Evolutionary conservation across 2,113 vertebrate species (phyloP).

Genomic region (Lynx canadensis): DNA sequence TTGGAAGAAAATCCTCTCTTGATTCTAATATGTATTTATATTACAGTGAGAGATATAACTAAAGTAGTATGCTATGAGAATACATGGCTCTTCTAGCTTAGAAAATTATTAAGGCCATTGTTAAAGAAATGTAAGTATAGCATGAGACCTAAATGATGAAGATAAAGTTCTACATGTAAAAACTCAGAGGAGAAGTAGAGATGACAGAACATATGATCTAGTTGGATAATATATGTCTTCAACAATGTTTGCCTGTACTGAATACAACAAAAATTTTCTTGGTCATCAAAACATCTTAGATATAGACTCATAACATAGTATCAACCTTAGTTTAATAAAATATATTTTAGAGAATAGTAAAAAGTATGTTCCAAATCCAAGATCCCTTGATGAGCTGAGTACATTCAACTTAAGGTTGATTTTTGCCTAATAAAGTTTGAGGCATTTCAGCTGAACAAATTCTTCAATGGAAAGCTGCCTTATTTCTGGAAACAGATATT

Average conservation of each 20-base stretch:
- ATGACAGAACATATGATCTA: neutral
- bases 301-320: neutral
- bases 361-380: neutral
- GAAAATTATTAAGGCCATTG: neutral
- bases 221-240: neutral
- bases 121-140: neutral
- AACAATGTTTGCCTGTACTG: neutral
- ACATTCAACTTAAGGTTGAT: neutral
- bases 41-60: neutral
- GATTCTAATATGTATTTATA: neutral
- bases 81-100: neutral
- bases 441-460: neutral
- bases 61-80: neutral
- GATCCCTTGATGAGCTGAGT: neutral
- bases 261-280: neutral
- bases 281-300: neutral
- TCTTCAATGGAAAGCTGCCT: neutral
- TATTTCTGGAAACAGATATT: neutral
- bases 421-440: neutral
- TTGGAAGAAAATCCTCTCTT: neutral
- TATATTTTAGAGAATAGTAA: neutral
- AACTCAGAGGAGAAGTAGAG: neutral
- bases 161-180: neutral
- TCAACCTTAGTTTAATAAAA: neutral
- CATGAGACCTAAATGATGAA: neutral